Base-by-base conservation (phyloP, 1,140 invertebrate genomes). In the Zaprionus ornatus region DNA sequence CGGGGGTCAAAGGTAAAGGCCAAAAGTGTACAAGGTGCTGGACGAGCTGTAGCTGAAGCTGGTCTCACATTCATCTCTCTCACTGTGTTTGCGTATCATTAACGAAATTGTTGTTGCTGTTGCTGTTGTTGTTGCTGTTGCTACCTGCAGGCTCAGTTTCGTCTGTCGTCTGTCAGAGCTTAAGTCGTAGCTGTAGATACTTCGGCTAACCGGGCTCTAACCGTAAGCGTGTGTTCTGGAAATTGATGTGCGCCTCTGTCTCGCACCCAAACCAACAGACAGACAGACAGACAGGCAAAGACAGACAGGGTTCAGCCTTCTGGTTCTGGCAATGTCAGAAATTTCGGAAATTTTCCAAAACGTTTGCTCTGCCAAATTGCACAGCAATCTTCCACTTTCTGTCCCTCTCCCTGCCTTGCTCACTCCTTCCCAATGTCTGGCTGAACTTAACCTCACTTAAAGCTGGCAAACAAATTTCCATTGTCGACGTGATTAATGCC, bases 71-170 rank as follows among this genome's bases (percentile, higher is more conserved):
- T 27, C n/a, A 25, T 59, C 17, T 48, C 17, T 40, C 19, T 63
- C 27, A 27, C 6, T 25, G 50, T 82, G 65, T 80, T 84, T 85
- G 77, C 52, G 59, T 77, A 71, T 83, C 81, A 84, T 83, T 83
- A 84, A 82, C 61, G 35, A 64, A 64, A 70, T 42, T 77, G 52
- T 68, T 71, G 77, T 54, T n/a, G 77, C 52, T n/a, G 37, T 40
- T 40, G 37, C 35, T 37, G 32, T 32, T 32, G 35, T 4, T 37
- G 35, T 15, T 27, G 25, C 3, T 32, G 29, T 32, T 32, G 29
- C 82, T 67, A 77, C 65, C 77, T 80, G 50, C 40, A 65, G 74
- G 81, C 81, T n/a, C n/a, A 48, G 63, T 25, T 27, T 54, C 25
- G 2, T 32, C 27, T 32, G 15, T 56, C 27, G 52, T 27, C 63